Conservation (phyloP, 2,113 vertebrate species). For the Bagarius yarrelli region DNA sequence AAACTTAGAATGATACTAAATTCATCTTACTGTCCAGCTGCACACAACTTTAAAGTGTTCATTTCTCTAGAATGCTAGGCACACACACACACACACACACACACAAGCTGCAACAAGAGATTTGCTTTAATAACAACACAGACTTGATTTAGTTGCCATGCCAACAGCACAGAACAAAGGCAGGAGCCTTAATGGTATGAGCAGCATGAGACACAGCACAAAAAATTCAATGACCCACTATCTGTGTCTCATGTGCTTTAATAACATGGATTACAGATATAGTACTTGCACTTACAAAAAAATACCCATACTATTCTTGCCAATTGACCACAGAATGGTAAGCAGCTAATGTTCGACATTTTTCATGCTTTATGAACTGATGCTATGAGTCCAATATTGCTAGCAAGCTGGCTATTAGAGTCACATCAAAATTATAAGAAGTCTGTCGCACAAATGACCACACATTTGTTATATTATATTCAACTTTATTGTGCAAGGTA, state of each 20-base stretch:
- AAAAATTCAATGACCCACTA: neutral
- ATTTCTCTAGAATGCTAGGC: conserved; percentile 40
- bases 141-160: conserved; percentile 59
- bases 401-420: neutral
- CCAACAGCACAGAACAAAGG: conserved; percentile 56
- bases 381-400: neutral
- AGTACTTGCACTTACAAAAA: neutral
- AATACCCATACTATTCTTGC: neutral
- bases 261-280: conserved; percentile 3
- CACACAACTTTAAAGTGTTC: conserved; percentile 16
- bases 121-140: conserved; percentile 55
- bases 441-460: neutral
- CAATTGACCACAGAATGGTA: conserved; percentile 1
- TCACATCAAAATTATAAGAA: neutral
- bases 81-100: conserved; percentile 43
- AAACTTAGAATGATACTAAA: conserved; percentile 23
- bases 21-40: conserved; percentile 31
- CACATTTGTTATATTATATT: too few relatives aligned
- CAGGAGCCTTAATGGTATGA: conserved; percentile 43
- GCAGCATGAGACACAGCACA: conserved; percentile 43
- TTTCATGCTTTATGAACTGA: neutral
- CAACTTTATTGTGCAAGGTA: too few relatives aligned
- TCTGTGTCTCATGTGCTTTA: conserved; percentile 13
- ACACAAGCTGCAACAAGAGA: conserved; percentile 43
- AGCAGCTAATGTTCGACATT: neutral